Evolutionary conservation across 2,888 invertebrate species (phyloP), one percentile per base, ranked within the genome.

Genomic region (Trisateles emortualis): DNA sequence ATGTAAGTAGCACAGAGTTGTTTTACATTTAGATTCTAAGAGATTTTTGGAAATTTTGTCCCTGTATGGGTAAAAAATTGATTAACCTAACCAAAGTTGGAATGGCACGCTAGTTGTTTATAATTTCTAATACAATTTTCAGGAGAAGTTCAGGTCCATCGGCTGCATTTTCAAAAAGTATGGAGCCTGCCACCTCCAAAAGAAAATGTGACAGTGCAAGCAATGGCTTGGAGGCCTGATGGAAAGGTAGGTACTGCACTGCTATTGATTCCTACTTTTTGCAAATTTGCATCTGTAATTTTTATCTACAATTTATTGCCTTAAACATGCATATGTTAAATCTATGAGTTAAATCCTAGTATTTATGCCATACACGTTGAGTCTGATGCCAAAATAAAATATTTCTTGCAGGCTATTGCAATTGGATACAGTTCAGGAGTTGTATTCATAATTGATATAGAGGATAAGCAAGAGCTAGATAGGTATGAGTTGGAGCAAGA

Each of bases 221-320:
- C 96, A 9, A 94, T 99, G 79, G 95, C 97, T 44, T 99, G 99
- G 99, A 94, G 98, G 83, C 98, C 98, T 5, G 99, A 99, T 94
- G 98, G 99, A 67, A 98, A 98, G 89, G 95, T 98, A 74, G 6
- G n/a, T n/a, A n/a, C n/a, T n/a, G n/a, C n/a, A n/a, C n/a, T n/a
- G n/a, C n/a, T n/a, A n/a, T n/a, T n/a, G n/a, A n/a, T n/a, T n/a
- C n/a, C n/a, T n/a, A n/a, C n/a, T n/a, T n/a, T n/a, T n/a, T n/a
- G n/a, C n/a, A n/a, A n/a, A n/a, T n/a, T n/a, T n/a, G n/a, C n/a
- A n/a, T n/a, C n/a, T n/a, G n/a, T n/a, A n/a, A n/a, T n/a, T n/a
- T n/a, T n/a, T n/a, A n/a, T n/a, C n/a, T n/a, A n/a, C n/a, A n/a
- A n/a, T n/a, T n/a, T n/a, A n/a, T n/a, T n/a, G n/a, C n/a, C n/a